Conservation (phyloP, 2,797 vertebrate genomes). For the Anas acuta region DNA sequence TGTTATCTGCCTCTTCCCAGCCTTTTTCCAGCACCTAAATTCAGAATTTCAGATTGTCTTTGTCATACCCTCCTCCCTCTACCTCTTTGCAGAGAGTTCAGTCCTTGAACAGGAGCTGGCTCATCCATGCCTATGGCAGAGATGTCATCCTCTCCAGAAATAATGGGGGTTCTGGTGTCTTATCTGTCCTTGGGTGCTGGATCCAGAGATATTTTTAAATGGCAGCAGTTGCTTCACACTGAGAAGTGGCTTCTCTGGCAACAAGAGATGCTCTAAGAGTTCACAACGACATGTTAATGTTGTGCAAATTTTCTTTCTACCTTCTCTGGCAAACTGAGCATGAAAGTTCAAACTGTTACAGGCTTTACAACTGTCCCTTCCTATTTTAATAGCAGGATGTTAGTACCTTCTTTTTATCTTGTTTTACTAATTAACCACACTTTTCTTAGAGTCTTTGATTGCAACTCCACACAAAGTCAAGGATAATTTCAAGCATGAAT, state of each 20-base stretch:
- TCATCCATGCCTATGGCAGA: accelerated
- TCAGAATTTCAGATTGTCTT: neutral
- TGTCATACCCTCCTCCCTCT: neutral
- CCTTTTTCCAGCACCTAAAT: neutral
- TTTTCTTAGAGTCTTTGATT: neutral
- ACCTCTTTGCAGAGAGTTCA: neutral
- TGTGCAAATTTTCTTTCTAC: neutral
- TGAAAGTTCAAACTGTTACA: neutral
- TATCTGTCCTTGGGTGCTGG: neutral
- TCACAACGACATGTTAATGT: accelerated
- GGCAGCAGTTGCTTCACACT: neutral
- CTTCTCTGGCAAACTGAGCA: neutral
- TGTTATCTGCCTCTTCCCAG: neutral
- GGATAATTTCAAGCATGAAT: neutral
- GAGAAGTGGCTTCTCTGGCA: neutral
- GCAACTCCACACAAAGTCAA: neutral
- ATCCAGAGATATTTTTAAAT: accelerated
- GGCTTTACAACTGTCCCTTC: neutral
- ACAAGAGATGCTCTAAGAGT: neutral
- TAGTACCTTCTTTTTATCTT: neutral
- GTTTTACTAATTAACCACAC: neutral
- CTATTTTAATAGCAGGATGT: neutral
- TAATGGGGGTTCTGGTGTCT: neutral
- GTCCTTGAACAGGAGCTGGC: neutral
- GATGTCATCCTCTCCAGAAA: neutral